phyloP scores from a whole-genome alignment of 2,797 vertebrate species.

The Spheniscus humboldti region DNA sequence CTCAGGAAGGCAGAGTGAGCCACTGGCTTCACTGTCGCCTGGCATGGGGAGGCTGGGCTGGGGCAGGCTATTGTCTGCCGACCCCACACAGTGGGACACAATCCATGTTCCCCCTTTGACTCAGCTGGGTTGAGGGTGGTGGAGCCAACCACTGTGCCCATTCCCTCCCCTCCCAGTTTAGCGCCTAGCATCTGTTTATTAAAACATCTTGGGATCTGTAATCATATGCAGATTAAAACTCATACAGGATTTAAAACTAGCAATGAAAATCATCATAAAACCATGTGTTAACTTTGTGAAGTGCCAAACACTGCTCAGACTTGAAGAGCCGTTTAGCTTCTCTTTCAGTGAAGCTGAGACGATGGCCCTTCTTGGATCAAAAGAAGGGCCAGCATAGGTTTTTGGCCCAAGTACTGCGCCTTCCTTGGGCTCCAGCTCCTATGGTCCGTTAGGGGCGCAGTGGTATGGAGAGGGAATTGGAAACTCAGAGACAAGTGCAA shows the following conservation, averaged over 20 bases:
- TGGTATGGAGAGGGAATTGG: background rate
- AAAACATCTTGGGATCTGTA: background rate
- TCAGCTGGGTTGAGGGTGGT: background rate
- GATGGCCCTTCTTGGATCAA: background rate
- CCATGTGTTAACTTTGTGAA: background rate
- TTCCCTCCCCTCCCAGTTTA: background rate
- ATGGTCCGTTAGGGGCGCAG: fast-evolving
- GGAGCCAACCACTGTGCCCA: background rate
- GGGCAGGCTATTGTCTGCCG: background rate
- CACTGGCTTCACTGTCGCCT: background rate
- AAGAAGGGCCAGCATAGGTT: background rate
- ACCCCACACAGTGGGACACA: background rate
- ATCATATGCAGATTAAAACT: background rate
- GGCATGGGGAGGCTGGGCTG: background rate
- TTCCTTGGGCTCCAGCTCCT: background rate
- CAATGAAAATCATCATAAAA: background rate
- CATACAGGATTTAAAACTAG: background rate
- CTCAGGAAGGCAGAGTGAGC: background rate
- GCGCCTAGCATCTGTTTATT: background rate
- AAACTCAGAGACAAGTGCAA: background rate
- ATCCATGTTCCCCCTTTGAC: background rate
- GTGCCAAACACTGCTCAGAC: background rate
- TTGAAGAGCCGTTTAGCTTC: background rate
- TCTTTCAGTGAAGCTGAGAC: background rate
- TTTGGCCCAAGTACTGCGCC: background rate